These are phyloP conservation scores for Lathronympha strigana DNA, from an alignment of 2,888 invertebrate species.

Conservation along the genomic window DNA sequence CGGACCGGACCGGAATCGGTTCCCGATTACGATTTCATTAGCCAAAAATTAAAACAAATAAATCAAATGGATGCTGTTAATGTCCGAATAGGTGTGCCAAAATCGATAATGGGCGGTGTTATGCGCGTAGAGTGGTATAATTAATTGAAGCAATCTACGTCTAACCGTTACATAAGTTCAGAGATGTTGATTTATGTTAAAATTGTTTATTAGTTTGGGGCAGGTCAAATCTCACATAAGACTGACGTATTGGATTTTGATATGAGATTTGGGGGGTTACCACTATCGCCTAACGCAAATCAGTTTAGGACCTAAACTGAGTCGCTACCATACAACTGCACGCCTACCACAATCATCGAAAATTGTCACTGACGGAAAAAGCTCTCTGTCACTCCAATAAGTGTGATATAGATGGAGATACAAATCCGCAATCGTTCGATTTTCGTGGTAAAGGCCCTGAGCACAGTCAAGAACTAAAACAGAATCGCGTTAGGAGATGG, in stretches of 20 bases:
- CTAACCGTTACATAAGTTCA: conserved; percentile 27
- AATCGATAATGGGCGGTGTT: conserved; percentile 31
- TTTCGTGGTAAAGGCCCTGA: too few species aligned
- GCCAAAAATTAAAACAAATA: conserved; percentile 36
- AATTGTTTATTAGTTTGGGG: conserved; percentile 9
- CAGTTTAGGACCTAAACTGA: too few species aligned
- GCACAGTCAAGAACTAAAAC: too few species aligned
- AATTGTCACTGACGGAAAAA: too few species aligned
- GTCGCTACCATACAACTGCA: too few species aligned
- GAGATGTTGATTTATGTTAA: conserved; percentile 21
- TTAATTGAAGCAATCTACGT: conserved; percentile 32
- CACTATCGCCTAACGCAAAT: too few species aligned
- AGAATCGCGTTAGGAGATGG: too few species aligned
- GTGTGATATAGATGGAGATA: too few species aligned
- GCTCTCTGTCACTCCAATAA: too few species aligned
- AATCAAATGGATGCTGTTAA: conserved; percentile 40
- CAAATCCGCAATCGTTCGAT: too few species aligned
- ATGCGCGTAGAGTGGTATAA: conserved; percentile 31
- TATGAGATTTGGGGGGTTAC: too few species aligned
- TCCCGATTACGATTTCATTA: conserved; percentile 39
- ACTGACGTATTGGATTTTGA: background rate
- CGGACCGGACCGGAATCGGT: conserved; percentile 41
- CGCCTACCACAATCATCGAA: too few species aligned
- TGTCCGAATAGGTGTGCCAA: conserved; percentile 38
- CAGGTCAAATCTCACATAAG: background rate